These are phyloP conservation scores for Euleptes europaea DNA, from an alignment of 2,113 vertebrate species.

Conservation along the genomic window DNA sequence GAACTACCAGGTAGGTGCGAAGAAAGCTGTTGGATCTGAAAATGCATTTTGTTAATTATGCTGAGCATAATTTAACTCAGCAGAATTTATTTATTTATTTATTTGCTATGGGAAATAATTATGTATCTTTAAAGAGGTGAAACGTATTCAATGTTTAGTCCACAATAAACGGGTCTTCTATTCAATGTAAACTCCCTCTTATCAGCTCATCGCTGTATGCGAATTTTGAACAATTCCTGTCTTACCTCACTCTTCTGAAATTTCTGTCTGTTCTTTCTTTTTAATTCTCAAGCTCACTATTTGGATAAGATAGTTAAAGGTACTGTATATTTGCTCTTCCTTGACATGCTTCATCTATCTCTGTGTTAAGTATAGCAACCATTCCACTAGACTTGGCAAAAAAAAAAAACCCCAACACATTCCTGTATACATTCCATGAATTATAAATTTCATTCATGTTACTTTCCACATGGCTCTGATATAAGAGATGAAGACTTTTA, in stretches of 20 bases:
- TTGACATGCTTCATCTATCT: conserved; percentile 66
- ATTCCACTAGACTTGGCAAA: conserved; percentile 55
- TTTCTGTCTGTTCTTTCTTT: conserved; percentile 81
- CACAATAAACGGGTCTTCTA: conserved; percentile 41
- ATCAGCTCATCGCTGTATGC: conserved; percentile 75
- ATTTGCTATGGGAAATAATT: conserved; percentile 52
- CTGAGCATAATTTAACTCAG: conserved; percentile 28
- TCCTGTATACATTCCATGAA: conserved; percentile 68
- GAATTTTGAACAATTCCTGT: conserved; percentile 77
- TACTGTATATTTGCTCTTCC: conserved; percentile 88
- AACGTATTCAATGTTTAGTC: conserved; percentile 41
- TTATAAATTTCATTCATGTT: conserved; percentile 56
- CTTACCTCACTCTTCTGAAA: conserved; percentile 84
- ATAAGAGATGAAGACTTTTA: conserved; percentile 58
- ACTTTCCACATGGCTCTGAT: conserved; percentile 61
- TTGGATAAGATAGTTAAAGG: conserved; percentile 99
- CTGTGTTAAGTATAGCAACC: conserved; percentile 48
- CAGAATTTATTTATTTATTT: background rate
- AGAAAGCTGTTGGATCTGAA: conserved; percentile 1
- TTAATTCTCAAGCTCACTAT: conserved; percentile 94
- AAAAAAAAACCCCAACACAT: conserved; percentile 51
- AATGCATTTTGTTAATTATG: conserved; percentile 26
- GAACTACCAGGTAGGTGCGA: background rate
- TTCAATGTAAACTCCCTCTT: conserved; percentile 60
- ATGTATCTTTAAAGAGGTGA: conserved; percentile 57